phyloP scores from a whole-genome alignment of 2,113 vertebrate genomes.

The Chaenogobius annularis region DNA sequence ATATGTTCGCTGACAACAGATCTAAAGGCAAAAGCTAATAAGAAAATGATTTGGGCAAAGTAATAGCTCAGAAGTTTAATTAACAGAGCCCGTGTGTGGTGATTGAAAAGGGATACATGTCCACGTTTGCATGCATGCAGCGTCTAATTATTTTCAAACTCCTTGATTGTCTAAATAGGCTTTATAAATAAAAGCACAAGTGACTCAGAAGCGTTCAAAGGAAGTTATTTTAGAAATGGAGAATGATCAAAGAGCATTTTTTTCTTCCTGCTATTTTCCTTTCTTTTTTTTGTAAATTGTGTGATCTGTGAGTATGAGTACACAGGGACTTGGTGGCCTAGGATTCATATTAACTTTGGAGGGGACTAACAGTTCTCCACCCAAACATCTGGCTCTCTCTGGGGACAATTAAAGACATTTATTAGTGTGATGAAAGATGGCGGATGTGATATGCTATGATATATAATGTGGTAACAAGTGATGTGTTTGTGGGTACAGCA shows the following conservation, averaged over 20 bases:
- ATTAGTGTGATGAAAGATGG: conserved; percentile 25
- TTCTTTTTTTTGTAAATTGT: conserved; percentile 48
- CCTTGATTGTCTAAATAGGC: conserved; percentile 74
- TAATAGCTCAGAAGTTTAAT: conserved; percentile 76
- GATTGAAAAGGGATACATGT: conserved; percentile 74
- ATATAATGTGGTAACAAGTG: conserved; percentile 1
- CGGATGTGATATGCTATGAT: background rate
- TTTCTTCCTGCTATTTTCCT: conserved; percentile 13
- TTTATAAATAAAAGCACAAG: conserved; percentile 75
- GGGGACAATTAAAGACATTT: conserved; percentile 37
- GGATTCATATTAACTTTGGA: conserved; percentile 43
- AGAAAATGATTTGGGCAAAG: conserved; percentile 74
- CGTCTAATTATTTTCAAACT: conserved; percentile 75
- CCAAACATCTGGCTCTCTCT: conserved; percentile 44
- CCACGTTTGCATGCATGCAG: conserved; percentile 47
- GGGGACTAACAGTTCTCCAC: conserved; percentile 21
- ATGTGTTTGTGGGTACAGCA: conserved; percentile 29
- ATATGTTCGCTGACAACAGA: conserved; percentile 75
- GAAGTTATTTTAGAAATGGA: conserved; percentile 56
- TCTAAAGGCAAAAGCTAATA: conserved; percentile 70
- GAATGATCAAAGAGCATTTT: conserved; percentile 63
- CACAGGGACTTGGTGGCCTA: conserved; percentile 32
- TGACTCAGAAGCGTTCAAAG: conserved; percentile 74
- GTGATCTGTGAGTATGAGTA: conserved; percentile 47
- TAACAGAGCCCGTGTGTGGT: conserved; percentile 72